Evolutionary conservation across 2,797 vertebrate species (phyloP).

Genomic region (Silurus lanzhouensis): DNA sequence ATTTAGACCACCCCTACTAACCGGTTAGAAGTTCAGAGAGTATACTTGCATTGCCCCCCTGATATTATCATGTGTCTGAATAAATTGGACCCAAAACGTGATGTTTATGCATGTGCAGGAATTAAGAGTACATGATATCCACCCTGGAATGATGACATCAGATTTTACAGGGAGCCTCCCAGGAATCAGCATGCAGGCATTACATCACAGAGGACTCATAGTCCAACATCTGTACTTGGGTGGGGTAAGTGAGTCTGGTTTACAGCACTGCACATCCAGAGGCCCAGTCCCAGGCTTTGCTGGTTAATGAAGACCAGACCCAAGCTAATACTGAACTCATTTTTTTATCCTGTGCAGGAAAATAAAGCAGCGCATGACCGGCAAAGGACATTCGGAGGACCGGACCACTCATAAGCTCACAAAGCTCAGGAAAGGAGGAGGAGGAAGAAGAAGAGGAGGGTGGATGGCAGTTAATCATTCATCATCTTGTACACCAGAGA

Average conservation of each 20-base stretch:
- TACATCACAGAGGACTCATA: conserved; percentile 73
- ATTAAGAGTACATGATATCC: conserved; percentile 32
- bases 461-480: background rate
- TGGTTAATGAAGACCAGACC: conserved; percentile 80
- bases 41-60: background rate
- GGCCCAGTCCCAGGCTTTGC: conserved; percentile 73
- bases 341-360: conserved; percentile 52
- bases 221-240: conserved; percentile 76
- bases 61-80: background rate
- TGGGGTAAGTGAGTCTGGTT: conserved; percentile 68
- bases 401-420: conserved; percentile 49
- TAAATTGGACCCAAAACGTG: background rate
- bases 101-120: conserved; percentile 16
- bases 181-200: conserved; percentile 60
- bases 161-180: conserved; percentile 63
- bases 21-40: background rate
- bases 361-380: conserved; percentile 56
- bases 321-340: conserved; percentile 65
- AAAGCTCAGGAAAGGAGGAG: conserved; percentile 23
- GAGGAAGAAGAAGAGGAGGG: no score
- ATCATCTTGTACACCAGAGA: conserved; percentile 3
- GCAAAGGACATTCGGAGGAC: conserved; percentile 50
- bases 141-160: conserved; percentile 57
- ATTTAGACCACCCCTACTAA: background rate
- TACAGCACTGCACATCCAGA: conserved; percentile 59